A percentile compares a stretch with the other conserved stretches of the same genome.
These are phyloP conservation scores for Cyprinodon brontotheroides DNA, from an alignment of 2,113 vertebrate species.

Conservation along the genomic window DNA sequence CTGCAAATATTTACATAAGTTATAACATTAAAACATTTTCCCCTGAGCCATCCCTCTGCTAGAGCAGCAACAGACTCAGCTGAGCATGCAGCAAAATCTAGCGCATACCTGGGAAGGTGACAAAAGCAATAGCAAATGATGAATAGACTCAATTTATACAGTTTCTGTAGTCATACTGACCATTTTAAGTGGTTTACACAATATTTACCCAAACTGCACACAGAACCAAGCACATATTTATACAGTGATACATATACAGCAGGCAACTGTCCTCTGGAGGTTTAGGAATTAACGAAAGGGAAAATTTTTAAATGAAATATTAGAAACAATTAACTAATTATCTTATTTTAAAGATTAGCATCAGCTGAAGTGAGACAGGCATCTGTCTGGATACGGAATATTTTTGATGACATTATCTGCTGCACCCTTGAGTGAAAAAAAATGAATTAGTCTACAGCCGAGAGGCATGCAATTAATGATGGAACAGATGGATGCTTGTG, in stretches of 20 bases:
- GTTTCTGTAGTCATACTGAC: background rate
- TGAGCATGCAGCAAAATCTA: constrained; percentile 28
- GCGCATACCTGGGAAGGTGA: constrained; percentile 4
- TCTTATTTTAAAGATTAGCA: constrained; percentile 8
- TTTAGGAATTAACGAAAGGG: background rate
- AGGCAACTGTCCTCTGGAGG: background rate
- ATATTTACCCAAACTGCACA: background rate
- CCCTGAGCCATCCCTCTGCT: constrained; percentile 33
- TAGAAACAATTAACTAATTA: constrained; percentile 30
- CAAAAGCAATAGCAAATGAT: background rate
- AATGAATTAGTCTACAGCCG: constrained; percentile 50
- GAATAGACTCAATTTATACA: background rate
- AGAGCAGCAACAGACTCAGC: constrained; percentile 29
- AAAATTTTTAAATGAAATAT: background rate
- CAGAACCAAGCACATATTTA: background rate
- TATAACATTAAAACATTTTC: constrained; percentile 25
- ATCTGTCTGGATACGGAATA: constrained; percentile 43
- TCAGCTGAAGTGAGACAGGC: constrained; percentile 38
- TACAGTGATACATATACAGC: background rate
- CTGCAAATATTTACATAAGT: background rate
- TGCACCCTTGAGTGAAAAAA: constrained; percentile 54
- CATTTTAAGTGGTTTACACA: too few species aligned
- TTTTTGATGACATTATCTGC: constrained; percentile 66
- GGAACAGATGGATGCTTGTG: constrained; percentile 58
- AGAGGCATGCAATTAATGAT: constrained; percentile 54